phyloP scores from a whole-genome alignment of 2,113 vertebrate genomes.

The Gadus chalcogrammus region DNA sequence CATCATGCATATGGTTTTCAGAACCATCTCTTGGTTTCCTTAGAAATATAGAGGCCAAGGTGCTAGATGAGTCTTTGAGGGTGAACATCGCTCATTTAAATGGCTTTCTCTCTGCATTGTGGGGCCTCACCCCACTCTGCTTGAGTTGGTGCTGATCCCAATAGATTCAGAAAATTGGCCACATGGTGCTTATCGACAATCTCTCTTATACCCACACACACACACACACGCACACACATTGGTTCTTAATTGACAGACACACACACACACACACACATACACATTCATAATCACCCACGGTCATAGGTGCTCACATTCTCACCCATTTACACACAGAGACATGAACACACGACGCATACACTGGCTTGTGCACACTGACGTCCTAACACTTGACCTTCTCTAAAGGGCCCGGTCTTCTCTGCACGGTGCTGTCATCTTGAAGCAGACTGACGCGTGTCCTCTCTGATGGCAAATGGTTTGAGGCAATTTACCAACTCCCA shows the following conservation, averaged over 20 bases:
- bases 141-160: background rate
- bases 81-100: too few species aligned
- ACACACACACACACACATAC: too few species aligned
- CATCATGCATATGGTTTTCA: constrained; percentile 12
- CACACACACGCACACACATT: too few species aligned
- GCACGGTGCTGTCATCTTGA: constrained; percentile 66
- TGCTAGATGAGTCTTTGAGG: constrained; percentile 7
- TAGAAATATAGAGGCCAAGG: constrained; percentile 17
- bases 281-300: too few species aligned
- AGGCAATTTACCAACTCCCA: background rate
- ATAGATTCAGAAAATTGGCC: background rate
- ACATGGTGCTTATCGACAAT: constrained; percentile 46
- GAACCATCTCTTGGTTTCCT: constrained; percentile 2
- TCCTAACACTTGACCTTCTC: constrained; percentile 63
- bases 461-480: background rate
- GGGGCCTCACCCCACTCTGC: background rate
- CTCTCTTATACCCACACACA: background rate
- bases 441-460: constrained; percentile 48
- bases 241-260: too few species aligned
- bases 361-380: constrained; percentile 35
- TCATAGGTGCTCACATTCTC: too few species aligned
- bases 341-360: too few species aligned
- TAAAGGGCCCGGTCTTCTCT: constrained; percentile 48
- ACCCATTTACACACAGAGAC: too few species aligned
- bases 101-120: too few species aligned